A percentile compares a stretch with the other conserved stretches of the same genome.
Evolutionary conservation across 2,113 vertebrate species (phyloP).

Genomic region (Porphyrio hochstetteri): DNA sequence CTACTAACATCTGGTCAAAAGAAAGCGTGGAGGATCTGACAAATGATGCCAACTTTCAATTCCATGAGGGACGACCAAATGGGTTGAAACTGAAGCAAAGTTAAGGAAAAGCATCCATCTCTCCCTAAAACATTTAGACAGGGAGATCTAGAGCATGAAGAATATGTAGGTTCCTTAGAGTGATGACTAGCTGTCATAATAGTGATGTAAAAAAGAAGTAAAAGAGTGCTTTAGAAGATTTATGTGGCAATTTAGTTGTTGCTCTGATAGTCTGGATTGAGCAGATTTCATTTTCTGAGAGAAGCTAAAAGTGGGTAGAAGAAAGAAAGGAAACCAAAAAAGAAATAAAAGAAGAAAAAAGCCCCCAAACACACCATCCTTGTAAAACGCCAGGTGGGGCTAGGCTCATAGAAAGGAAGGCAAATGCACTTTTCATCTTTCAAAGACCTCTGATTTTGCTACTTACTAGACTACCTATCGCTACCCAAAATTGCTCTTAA

Average conservation of each 20-base stretch:
- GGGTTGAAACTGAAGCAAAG: not conserved
- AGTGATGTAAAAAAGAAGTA: not conserved
- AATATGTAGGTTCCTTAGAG: constrained; percentile 17
- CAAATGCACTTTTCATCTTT: not conserved
- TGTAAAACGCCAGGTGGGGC: not conserved
- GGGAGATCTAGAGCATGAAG: constrained; percentile 60
- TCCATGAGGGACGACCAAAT: not conserved
- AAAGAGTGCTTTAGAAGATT: not conserved
- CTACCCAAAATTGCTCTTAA: not conserved
- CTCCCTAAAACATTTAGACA: constrained; percentile 49
- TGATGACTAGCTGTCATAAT: not conserved
- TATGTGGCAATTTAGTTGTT: not conserved
- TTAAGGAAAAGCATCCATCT: constrained; percentile 28
- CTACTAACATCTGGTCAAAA: not conserved
- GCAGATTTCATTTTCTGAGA: not conserved
- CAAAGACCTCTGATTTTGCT: not conserved
- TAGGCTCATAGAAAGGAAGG: not conserved
- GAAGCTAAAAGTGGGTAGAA: not conserved
- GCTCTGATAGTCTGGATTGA: not conserved
- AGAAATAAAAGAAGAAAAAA: not conserved
- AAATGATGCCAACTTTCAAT: not conserved
- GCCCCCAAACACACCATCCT: not conserved
- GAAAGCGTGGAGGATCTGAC: not conserved
- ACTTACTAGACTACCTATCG: accelerated
- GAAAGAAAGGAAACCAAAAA: not conserved